Evolutionary conservation across 2,797 vertebrate species (phyloP).

Genomic region (Mastacembelus armatus): DNA sequence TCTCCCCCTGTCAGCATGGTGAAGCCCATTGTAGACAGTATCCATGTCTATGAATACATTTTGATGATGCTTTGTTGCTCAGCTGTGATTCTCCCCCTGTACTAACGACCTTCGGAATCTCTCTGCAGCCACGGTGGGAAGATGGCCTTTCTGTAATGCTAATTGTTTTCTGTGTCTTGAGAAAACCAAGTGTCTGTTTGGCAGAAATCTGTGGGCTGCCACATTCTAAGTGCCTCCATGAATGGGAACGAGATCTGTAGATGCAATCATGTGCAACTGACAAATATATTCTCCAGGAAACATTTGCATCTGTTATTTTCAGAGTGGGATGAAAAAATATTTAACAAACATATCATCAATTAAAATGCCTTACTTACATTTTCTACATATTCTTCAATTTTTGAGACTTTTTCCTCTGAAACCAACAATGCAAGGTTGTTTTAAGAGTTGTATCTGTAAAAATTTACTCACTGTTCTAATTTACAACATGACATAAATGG

Average conservation of each 20-base stretch:
- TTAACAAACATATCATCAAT: conserved; percentile 12
- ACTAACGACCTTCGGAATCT: conserved; percentile 87
- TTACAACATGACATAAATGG: conserved; percentile 26
- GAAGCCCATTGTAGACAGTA: conserved; percentile 91
- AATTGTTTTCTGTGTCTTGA: conserved; percentile 83
- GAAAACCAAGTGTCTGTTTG: conserved; percentile 74
- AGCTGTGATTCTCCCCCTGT: conserved; percentile 85
- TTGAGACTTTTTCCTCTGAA: conserved; percentile 59
- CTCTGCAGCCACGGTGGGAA: conserved; percentile 83
- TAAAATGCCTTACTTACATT: conserved; percentile 11
- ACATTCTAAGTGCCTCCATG: conserved; percentile 70
- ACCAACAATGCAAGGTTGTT: conserved; percentile 63
- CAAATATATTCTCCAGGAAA: conserved; percentile 48
- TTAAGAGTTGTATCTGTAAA: conserved; percentile 47
- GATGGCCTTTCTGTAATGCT: conserved; percentile 80
- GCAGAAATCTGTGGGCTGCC: conserved; percentile 79
- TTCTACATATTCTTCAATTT: conserved; percentile 7
- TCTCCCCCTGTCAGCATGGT: conserved; percentile 90
- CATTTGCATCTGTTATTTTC: conserved; percentile 75
- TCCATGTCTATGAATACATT: conserved; percentile 89
- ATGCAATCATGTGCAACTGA: conserved; percentile 62
- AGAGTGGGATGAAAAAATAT: conserved; percentile 36
- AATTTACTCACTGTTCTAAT: conserved; percentile 31
- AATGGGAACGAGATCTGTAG: conserved; percentile 75
- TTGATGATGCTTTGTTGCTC: conserved; percentile 84